Evolutionary conservation across 2,888 invertebrate species (phyloP), one percentile per base, ranked within the genome.

Genomic region (Diarsia brunnea): DNA sequence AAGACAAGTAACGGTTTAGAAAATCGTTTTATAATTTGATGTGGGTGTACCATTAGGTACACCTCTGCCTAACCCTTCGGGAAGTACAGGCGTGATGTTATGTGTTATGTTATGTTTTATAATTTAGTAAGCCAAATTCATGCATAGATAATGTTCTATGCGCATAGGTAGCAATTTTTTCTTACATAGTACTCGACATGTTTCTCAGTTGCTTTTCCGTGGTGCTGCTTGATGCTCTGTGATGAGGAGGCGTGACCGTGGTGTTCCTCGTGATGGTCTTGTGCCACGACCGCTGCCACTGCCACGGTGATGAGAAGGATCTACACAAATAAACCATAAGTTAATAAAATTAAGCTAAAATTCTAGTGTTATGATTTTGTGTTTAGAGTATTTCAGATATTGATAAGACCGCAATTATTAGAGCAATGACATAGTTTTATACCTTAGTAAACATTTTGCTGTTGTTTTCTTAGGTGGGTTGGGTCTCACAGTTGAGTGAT

Each of bases 201-300:
- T 74, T 87, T 74, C n/a, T 83, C 82, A 7, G 82, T 82, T 19
- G 74, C 82, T 1, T 78, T 19, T 53, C 82, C 75, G 43, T 91
- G 91, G 78, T 92, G 90, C 78, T 91, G 88, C 49, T 88, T 87
- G 75, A 93, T 89, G 82, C 89, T 91, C 73, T 93, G 93, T 10
- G 92, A 91, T 11, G 92, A 93, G 84, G 89, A 89, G 47, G 90
- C 92, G 69, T 91, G 91, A n/a, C 84, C 88, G 73, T 91, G 88
- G 27, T 90, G 89, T 19, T 81, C 73, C 1, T 83, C 66, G 11
- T 78, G 61, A 10, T 89, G 75, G 55, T 83, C 27, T 81, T 84
- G 78, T 77, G 87, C 49, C 43, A 43, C 19, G 16, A 78, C 24
- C 47, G 58, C 61, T 31, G 76, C 71, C n/a, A 85, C 21, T 11